Base-by-base conservation (phyloP, 1,140 invertebrate genomes). In the Sweltsa coloradensis region DNA sequence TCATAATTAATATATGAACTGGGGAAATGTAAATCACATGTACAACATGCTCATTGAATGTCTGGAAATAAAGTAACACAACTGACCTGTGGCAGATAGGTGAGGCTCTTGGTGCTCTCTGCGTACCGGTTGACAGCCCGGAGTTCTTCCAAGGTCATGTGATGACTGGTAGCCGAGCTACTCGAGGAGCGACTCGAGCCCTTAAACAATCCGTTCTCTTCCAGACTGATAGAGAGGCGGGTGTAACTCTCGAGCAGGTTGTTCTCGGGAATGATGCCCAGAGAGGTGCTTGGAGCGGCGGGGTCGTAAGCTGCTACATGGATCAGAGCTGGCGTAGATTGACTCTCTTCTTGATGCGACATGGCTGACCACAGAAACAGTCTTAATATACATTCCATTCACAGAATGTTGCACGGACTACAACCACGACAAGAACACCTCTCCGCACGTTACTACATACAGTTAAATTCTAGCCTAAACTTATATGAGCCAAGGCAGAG, bases 31-130 rank as follows among this genome's bases (percentile, higher is more conserved):
- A n/a, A n/a, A n/a, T n/a, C n/a, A n/a, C n/a, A n/a, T n/a, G n/a
- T n/a, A n/a, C n/a, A n/a, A n/a, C n/a, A n/a, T n/a, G n/a, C n/a
- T n/a, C n/a, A n/a, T n/a, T n/a, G n/a, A n/a, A n/a, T n/a, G n/a
- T n/a, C n/a, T n/a, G n/a, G n/a, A n/a, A n/a, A n/a, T n/a, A n/a
- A n/a, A n/a, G n/a, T n/a, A n/a, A n/a, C n/a, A n/a, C n/a, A 31
- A 48, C 64, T 71, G 77, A 87, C 85, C 81, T 89, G 86, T 54
- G 88, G 88, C 59, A 92, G 71, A 66, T 87, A 92, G 53, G 85
- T 87, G 54, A 93, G 77, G 65, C 86, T 90, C 65, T 89, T 88
- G 14, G 89, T 91, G 64, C 84, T 89, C 68, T 92, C 89, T n/a
- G 88, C 85, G 65, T 89, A 90, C 55, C 83, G 78, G 71, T 90